Base-by-base conservation (phyloP, 1,140 invertebrate species). In the Drosophila subpulchrella region DNA sequence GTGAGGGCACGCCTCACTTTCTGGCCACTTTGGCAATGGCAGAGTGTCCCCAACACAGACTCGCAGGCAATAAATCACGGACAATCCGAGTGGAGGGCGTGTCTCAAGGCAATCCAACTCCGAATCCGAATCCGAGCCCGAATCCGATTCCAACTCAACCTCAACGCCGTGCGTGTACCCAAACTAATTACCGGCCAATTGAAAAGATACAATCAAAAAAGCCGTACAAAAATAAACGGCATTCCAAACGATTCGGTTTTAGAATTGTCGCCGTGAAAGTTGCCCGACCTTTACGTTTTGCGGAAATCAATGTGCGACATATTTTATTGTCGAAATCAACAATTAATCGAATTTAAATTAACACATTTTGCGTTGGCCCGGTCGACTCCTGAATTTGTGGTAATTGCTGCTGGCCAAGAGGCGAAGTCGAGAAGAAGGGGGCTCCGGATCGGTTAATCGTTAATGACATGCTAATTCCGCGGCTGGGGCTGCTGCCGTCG, bases 311-410 rank as follows among this genome's bases (percentile, higher is more conserved):
- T 50, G 57, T 72, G 72, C 51, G 76, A 72, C 78, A 86, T 78
- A 76, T 84, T 47, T 50, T 66, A 56, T 41, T 63, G 36, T 7
- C 41, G 38, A 86, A 85, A 81, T 85, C 78, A 75, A 67, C 78
- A 86, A 86, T 86, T 85, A 85, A 85, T 82, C 78, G 74, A 60
- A 67, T 48, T 78, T 86, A 85, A 85, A 86, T 85, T 78, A 86
- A 78, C 78, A 75, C 72, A 78, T 70, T 34, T 34, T 32, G 20
- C 20, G 27, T 84, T 70, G 15, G 42, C 34, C 34, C 47, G 57
- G 44, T 20, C 15, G 41, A 27, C 58, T 48, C 34, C 47, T 39
- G 60, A 44, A 66, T 51, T 39, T 36, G 30, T 38, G 24, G 10
- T 30, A 27, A 42, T 59, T 24, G 10, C n/a, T n/a, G 27, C 27